Conservation (phyloP, 2,797 vertebrate genomes). For the Mus caroli region DNA sequence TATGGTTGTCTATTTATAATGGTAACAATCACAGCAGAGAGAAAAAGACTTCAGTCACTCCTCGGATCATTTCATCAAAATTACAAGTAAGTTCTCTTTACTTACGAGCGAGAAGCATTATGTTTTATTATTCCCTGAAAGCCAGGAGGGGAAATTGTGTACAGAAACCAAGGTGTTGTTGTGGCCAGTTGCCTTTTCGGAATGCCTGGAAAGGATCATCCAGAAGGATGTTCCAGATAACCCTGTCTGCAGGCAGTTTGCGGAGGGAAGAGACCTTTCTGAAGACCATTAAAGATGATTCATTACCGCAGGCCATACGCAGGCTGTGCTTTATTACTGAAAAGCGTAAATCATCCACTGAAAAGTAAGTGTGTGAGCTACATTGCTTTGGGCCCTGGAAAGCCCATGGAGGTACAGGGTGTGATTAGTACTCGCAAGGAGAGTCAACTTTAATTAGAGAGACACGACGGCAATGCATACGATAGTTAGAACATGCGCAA, state of each 20-base stretch:
- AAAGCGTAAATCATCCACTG: conserved; percentile 67
- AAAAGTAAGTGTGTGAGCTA: conserved; percentile 27
- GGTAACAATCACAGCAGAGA: conserved; percentile 68
- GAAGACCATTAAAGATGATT: conserved; percentile 76
- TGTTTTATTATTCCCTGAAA: conserved; percentile 79
- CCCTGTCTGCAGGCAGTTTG: conserved; percentile 54
- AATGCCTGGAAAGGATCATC: conserved; percentile 75
- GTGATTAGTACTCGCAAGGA: conserved; percentile 49
- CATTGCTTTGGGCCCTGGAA: conserved; percentile 37
- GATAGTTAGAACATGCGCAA: conserved; percentile 26
- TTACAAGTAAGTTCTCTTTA: conserved; percentile 79
- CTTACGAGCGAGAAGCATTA: conserved; percentile 74
- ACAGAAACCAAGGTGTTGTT: conserved; percentile 77
- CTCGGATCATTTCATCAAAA: conserved; percentile 77
- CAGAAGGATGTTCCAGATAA: conserved; percentile 66
- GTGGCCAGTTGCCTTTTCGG: conserved; percentile 66
- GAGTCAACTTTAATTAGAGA: conserved; percentile 64
- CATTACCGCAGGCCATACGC: conserved; percentile 15
- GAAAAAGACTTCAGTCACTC: conserved; percentile 70
- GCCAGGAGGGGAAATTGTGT: conserved; percentile 62
- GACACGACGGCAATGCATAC: background rate
- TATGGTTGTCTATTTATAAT: conserved; percentile 79
- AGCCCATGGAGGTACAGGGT: conserved; percentile 6
- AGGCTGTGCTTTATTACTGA: conserved; percentile 68
- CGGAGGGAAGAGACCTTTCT: conserved; percentile 56